Base-by-base conservation (phyloP, 2,797 vertebrate species). In the Staurois parvus region DNA sequence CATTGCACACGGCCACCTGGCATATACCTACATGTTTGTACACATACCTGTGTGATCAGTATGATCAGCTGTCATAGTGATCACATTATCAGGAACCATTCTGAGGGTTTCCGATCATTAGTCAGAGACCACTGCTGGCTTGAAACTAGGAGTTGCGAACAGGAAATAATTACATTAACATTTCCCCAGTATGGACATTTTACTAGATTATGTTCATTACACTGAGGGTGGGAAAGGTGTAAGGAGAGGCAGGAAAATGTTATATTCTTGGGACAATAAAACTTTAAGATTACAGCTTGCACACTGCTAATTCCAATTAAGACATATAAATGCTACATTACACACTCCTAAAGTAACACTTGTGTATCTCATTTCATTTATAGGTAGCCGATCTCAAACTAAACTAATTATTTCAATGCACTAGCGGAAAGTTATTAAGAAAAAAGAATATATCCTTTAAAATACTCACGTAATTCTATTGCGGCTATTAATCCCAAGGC, bases 401-500 rank as follows among this genome's bases (percentile, higher is more conserved):
- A 7, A 59, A 24, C 52, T 4, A 56, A 56, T 56, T 56, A 6
- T 24, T 24, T 13, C 17, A 52, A 52, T 52, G 15, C 6, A 9
- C 21, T 19, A 52, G 45, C 59, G 56, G 13, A 4, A 40, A 17
- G 28, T 79, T 74, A 79, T 74, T 64, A 69, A 56, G 28, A 74
- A 21, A 79, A 81, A 68, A 12, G 68, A 26, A 77, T 26, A 45
- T 69, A 83, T 79, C 79, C 2, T 30, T 52, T 34, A 75, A 83
- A 85, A 88, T 93, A 95, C 94, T 97, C 92, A 98, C 98, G 96
- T 91, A 99, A 91, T 92, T 99, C 97, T 91, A 99, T 94, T 21
- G 96, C 96, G 0, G 97, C 97, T 90, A 99, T 97, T 89, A 99
- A 94, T 62, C 98, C 98, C 94, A 99, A 88, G 62, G 98, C 98